Evolutionary conservation across 2,888 invertebrate genomes (phyloP).

Genomic region (Cephus pulcher): DNA sequence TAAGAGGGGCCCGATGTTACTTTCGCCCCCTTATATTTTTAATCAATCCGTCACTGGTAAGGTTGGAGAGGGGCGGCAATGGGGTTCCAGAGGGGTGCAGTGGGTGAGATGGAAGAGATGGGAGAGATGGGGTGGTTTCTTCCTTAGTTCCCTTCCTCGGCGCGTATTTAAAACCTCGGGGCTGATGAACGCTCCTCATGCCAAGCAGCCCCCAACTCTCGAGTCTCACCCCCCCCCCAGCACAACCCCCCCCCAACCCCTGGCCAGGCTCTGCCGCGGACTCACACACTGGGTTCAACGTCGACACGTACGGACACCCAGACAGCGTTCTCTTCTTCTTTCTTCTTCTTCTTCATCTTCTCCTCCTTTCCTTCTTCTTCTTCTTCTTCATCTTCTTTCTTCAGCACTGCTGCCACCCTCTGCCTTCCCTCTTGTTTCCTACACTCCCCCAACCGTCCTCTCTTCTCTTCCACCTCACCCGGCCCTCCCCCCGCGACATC

Average conservation of each 20-base stretch:
- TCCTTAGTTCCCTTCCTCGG: constrained; percentile 61
- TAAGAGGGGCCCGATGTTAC: constrained; percentile 52
- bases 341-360: constrained; percentile 23
- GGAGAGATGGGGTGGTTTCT: constrained; percentile 38
- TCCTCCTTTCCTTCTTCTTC: constrained; percentile 11
- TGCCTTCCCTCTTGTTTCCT: constrained; percentile 8
- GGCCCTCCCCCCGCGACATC: constrained; percentile 16
- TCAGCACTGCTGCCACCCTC: constrained; percentile 15
- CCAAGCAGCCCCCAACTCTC: constrained; percentile 52
- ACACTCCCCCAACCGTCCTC: constrained; percentile 3
- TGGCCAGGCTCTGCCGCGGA: constrained; percentile 15
- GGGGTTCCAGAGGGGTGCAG: background rate
- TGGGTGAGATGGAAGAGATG: constrained; percentile 10
- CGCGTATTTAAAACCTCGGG: constrained; percentile 67
- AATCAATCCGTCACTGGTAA: constrained; percentile 66
- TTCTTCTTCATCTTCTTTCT: constrained; percentile 15
- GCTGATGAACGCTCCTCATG: constrained; percentile 67
- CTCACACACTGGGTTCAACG: constrained; percentile 8
- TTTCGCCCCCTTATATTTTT: constrained; percentile 63
- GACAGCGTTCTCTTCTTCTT: constrained; percentile 6
- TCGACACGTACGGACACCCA: constrained; percentile 15
- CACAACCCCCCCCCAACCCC: constrained; percentile 29
- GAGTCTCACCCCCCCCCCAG: constrained; percentile 30
- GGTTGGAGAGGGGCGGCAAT: constrained; percentile 30
- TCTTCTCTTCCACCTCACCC: constrained; percentile 11